Evolutionary conservation across 1,140 invertebrate species (phyloP).

Genomic region (Bursaphelenchus mucronatus): DNA sequence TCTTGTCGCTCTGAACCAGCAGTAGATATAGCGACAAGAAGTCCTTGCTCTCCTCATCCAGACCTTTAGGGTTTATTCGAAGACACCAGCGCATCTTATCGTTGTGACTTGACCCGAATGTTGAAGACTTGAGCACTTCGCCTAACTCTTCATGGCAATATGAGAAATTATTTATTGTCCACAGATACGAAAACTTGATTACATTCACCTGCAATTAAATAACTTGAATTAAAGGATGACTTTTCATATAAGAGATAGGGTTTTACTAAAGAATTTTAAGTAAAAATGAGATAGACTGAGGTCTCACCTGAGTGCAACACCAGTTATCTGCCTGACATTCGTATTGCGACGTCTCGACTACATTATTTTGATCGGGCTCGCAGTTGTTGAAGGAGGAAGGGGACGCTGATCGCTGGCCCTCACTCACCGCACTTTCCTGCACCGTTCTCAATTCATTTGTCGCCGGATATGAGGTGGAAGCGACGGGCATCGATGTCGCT

Average conservation of each 20-base stretch:
- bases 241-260: no score
- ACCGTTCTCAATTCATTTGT: neutral
- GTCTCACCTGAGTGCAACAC: conserved; percentile 77
- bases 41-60: conserved; percentile 82
- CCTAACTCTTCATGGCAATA: conserved; percentile 71
- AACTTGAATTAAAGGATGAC: no score
- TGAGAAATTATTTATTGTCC: conserved; percentile 82
- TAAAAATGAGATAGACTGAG: conserved; percentile 5
- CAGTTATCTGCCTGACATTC: conserved; percentile 82
- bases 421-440: conserved; percentile 14
- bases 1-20: conserved; percentile 98
- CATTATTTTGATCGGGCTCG: conserved; percentile 2
- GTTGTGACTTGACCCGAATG: conserved; percentile 95
- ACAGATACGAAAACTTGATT: conserved; percentile 99
- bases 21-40: conserved; percentile 96
- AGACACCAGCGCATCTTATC: conserved; percentile 99
- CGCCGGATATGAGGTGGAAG: no score
- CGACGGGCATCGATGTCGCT: no score
- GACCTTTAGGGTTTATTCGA: conserved; percentile 95
- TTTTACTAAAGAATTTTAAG: neutral
- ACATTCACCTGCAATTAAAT: conserved; percentile 76
- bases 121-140: conserved; percentile 89
- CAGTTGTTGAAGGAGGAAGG: conserved; percentile 19
- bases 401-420: conserved; percentile 8
- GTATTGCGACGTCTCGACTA: neutral